Percentiles rank a stretch among this genome's conserved stretches.
Evolutionary conservation across 1,140 invertebrate species (phyloP).

Genomic region (Lethrus apterus): DNA sequence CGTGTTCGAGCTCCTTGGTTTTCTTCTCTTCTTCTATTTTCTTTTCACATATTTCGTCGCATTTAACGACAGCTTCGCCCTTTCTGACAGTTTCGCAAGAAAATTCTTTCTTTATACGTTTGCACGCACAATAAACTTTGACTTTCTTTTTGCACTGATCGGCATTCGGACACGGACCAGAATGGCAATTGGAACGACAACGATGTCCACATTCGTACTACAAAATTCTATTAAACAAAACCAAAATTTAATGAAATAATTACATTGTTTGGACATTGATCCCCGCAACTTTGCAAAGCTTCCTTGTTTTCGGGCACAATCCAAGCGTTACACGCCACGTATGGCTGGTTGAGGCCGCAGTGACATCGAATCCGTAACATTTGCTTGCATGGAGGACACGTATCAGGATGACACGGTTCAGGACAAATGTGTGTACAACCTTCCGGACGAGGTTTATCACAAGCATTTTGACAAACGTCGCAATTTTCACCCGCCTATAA

Average conservation of each 20-base stretch:
- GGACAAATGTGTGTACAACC: conserved; percentile 76
- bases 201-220: conserved; percentile 66
- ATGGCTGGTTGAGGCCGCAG: conserved; percentile 67
- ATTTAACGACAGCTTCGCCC: conserved; percentile 47
- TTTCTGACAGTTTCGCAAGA: conserved; percentile 56
- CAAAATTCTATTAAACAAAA: no score
- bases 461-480: conserved; percentile 63
- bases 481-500: conserved; percentile 49
- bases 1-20: conserved; percentile 46
- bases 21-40: conserved; percentile 48
- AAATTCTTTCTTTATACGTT: conserved; percentile 69
- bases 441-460: conserved; percentile 56
- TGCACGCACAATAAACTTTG: conserved; percentile 70
- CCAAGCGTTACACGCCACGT: conserved; percentile 64
- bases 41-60: conserved; percentile 54
- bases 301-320: conserved; percentile 47
- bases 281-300: conserved; percentile 62
- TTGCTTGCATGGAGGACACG: conserved; percentile 62
- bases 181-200: conserved; percentile 70
- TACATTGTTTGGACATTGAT: conserved; percentile 80
- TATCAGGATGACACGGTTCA: conserved; percentile 65
- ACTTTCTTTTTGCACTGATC: conserved; percentile 72
- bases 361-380: conserved; percentile 69
- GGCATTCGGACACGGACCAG: conserved; percentile 59
- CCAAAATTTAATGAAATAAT: no score